These are phyloP conservation scores for Myripristis jacobus DNA, from an alignment of 2,797 vertebrate species.

Conservation along the genomic window DNA sequence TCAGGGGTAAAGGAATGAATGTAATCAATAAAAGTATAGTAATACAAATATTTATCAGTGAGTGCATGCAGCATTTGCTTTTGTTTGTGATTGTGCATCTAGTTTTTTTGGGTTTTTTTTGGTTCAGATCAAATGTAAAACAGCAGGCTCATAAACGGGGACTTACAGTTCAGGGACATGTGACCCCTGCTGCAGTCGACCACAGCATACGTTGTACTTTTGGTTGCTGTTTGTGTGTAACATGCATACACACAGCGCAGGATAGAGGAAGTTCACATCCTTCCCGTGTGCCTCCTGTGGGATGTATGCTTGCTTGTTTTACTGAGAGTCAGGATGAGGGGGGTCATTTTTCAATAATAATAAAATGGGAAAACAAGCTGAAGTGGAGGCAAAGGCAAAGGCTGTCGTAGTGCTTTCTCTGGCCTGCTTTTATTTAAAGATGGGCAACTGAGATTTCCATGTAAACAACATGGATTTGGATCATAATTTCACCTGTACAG, in stretches of 20 bases:
- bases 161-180: constrained; percentile 23
- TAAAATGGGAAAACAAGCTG: constrained; percentile 16
- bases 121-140: neutral
- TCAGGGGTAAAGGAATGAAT: no score
- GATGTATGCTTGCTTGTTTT: constrained; percentile 34
- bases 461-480: no score
- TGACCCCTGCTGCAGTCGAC: constrained; percentile 32
- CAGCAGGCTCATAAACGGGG: constrained; percentile 16
- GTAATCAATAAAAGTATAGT: no score
- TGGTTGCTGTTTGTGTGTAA: constrained; percentile 28
- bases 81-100: no score
- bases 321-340: constrained; percentile 13
- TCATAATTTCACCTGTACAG: no score
- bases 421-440: neutral
- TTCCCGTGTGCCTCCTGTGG: constrained; percentile 61
- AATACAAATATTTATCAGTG: neutral
- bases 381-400: neutral
- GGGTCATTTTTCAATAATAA: neutral
- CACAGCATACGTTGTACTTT: constrained; percentile 18
- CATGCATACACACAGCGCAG: constrained; percentile 32
- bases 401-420: neutral
- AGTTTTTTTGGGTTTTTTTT: no score
- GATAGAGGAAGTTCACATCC: constrained; percentile 75
- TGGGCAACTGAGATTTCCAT: no score
- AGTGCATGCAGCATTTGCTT: neutral